Evolutionary conservation across 2,113 vertebrate genomes (phyloP).

Genomic region (Zingel zingel): DNA sequence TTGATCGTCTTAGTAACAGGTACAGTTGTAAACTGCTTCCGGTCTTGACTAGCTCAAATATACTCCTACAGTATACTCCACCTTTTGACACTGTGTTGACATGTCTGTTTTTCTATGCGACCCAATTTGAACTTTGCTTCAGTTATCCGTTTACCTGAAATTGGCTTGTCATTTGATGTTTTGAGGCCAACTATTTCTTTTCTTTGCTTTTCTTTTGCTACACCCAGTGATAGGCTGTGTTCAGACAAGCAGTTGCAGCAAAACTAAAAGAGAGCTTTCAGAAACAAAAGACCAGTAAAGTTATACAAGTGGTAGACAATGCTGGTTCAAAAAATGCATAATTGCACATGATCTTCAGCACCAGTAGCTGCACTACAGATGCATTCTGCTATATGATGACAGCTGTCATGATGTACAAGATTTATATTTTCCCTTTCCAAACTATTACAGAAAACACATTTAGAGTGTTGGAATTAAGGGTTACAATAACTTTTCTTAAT

Average conservation of each 20-base stretch:
- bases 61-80: neutral
- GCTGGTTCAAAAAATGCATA: neutral
- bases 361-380: neutral
- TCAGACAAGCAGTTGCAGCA: neutral
- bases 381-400: neutral
- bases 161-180: neutral
- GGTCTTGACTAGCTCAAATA: neutral
- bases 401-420: neutral
- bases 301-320: neutral
- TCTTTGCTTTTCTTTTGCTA: constrained; percentile 1
- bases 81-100: neutral
- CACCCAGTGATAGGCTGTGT: neutral
- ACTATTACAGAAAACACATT: neutral
- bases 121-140: neutral
- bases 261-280: neutral
- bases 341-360: neutral
- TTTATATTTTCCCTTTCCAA: neutral
- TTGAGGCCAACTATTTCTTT: neutral
- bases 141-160: neutral
- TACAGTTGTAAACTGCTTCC: neutral
- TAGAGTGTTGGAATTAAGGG: neutral
- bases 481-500: neutral
- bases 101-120: neutral
- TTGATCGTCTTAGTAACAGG: neutral
- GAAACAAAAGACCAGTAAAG: neutral